Evolutionary conservation across 2,888 invertebrate species (phyloP).

Genomic region (Lobophora halterata): DNA sequence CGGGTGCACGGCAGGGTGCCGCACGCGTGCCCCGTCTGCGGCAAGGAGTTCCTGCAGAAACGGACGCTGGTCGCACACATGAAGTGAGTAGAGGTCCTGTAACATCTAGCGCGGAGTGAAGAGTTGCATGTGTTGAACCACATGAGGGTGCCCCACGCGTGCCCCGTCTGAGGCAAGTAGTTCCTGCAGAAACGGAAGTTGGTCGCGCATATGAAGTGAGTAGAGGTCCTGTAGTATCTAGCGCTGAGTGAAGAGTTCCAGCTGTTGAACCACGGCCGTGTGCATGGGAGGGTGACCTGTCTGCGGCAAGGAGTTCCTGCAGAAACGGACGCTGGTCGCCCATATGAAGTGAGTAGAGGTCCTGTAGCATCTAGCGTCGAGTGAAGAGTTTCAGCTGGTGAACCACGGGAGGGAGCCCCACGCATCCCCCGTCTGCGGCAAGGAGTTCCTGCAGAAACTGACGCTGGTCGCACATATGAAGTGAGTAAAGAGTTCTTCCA

Average conservation of each 20-base stretch:
- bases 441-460: too few relatives aligned
- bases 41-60: slow-evolving; percentile 92
- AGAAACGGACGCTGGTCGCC: slow-evolving; percentile 90
- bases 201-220: slow-evolving; percentile 88
- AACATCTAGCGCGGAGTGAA: too few relatives aligned
- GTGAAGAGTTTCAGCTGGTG: slow-evolving; percentile 85
- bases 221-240: too few relatives aligned
- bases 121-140: slow-evolving; percentile 92
- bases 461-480: too few relatives aligned
- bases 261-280: slow-evolving; percentile 90
- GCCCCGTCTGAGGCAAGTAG: slow-evolving; percentile 91
- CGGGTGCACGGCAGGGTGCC: slow-evolving; percentile 90
- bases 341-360: slow-evolving; percentile 86
- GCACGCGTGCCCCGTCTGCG: slow-evolving; percentile 90
- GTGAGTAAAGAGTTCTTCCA: too few relatives aligned
- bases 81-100: slow-evolving; percentile 83
- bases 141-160: slow-evolving; percentile 89
- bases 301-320: slow-evolving; percentile 92
- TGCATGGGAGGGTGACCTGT: slow-evolving; percentile 90
- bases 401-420: too few relatives aligned
- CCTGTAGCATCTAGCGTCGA: too few relatives aligned
- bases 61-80: slow-evolving; percentile 90
- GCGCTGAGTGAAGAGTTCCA: slow-evolving; percentile 89
- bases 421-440: too few relatives aligned
- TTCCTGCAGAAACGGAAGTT: slow-evolving; percentile 91